phyloP scores from a whole-genome alignment of 30 jellyfish, hydroid and myxozoan species.

The Aurelia sp. region DNA sequence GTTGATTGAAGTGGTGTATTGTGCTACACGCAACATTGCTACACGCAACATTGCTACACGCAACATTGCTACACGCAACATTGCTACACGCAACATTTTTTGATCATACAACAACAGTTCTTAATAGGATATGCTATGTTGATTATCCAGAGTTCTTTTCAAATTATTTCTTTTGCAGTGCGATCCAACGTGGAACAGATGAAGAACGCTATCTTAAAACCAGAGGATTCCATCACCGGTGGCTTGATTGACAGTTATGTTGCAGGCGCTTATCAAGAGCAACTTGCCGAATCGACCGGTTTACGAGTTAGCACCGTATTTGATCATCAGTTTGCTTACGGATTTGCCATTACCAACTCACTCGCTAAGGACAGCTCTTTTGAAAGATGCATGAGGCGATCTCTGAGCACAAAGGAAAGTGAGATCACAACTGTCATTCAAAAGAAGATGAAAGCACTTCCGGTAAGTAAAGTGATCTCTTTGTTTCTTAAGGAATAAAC shows the following conservation, averaged over 20 bases:
- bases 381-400: conserved; percentile 91
- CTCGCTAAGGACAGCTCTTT: conserved; percentile 66
- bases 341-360: conserved; percentile 79
- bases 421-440: conserved; percentile 80
- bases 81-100: too few species aligned
- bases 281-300: conserved; percentile 57
- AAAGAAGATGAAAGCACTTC: conserved; percentile 85
- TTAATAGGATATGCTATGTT: too few species aligned
- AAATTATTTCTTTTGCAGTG: conserved; percentile 26
- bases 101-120: too few species aligned
- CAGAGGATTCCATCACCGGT: conserved; percentile 73
- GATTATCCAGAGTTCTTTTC: not conserved
- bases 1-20: too few species aligned
- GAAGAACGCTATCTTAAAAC: conserved; percentile 56
- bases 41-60: too few species aligned
- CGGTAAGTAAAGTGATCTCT: conserved; percentile 52
- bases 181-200: conserved; percentile 61
- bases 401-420: conserved; percentile 91
- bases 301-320: conserved; percentile 86
- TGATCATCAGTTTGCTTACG: conserved; percentile 98
- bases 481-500: too few species aligned
- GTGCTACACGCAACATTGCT: too few species aligned
- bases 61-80: too few species aligned
- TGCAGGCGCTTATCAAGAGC: conserved; percentile 82
- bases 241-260: conserved; percentile 99